Evolutionary conservation across 1,140 invertebrate species (phyloP), one percentile per base, ranked within the genome.

Genomic region (Pseudomyrmex sp.): DNA sequence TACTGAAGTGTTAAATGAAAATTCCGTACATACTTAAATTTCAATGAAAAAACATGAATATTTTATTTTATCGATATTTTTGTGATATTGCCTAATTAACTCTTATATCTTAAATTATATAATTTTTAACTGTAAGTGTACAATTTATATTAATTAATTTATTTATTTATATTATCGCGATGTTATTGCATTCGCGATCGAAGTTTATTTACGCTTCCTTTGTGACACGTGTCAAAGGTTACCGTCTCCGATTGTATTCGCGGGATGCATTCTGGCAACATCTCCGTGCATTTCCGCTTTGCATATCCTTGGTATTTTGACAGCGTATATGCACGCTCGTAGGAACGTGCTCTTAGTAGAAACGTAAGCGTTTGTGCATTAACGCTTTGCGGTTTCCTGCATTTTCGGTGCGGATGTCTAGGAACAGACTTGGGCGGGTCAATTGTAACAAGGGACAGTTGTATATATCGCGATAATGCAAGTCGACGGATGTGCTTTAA

Each of bases 321-420:
- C 66, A 80, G 54, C 76, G 23, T 12, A 72, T 70, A 72, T 70
- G 44, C 52, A 79, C 65, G 20, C 48, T 18, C 63, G 63, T 46
- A 58, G 52, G 2, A 70, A 79, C 65, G 52, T 23, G 44, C 18
- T 46, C 10, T n/a, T 59, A 54, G 54, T 35, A 72, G 66, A 50
- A 80, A 80, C 76, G 46, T 61, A 72, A 80, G 76, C 76, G 46
- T 80, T 72, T 80, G 76, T 80, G 66, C 76, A 80, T 80, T 70
- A 80, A 59, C 54, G 76, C 54, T 80, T 70, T 72, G 76, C 66
- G 54, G 76, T 80, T 61, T 66, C 72, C 54, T 72, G 66, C 44
- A 59, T 72, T 70, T 80, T 80, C 56, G 44, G 18, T 48, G 26
- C 52, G 54, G 23, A 72, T 72, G 76, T 72, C 54, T 61, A 18